Conservation (phyloP, 2,113 vertebrate species). For the Perccottus glenii region DNA sequence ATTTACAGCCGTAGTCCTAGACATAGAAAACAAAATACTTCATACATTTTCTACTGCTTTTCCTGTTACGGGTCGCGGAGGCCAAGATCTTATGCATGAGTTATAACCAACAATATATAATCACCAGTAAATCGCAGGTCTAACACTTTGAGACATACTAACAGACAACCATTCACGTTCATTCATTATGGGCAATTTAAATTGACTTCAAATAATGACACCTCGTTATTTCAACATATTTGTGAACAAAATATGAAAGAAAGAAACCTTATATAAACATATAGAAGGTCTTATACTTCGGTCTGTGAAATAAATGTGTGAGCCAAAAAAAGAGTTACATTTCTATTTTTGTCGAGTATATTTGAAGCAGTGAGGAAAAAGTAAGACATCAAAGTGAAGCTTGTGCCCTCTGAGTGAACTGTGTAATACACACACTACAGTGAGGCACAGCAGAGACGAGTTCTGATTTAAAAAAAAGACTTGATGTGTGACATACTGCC, state of each 20-base stretch:
- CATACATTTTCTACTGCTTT: not conserved
- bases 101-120: slow-evolving; percentile 10
- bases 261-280: not conserved
- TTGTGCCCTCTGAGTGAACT: slow-evolving; percentile 62
- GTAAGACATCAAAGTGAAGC: slow-evolving; percentile 39
- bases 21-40: not conserved
- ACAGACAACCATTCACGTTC: not conserved
- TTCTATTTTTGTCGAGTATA: slow-evolving; percentile 7
- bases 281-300: not conserved
- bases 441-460: slow-evolving; percentile 1
- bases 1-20: too few relatives aligned
- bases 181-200: not conserved
- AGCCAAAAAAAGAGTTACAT: not conserved
- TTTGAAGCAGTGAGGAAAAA: slow-evolving; percentile 28
- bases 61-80: not conserved
- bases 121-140: not conserved
- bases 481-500: slow-evolving; percentile 43
- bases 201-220: not conserved
- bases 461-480: slow-evolving; percentile 16
- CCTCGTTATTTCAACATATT: not conserved
- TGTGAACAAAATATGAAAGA: not conserved
- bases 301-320: not conserved
- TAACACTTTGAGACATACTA: not conserved
- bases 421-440: slow-evolving; percentile 40
- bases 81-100: not conserved